Conservation (phyloP, 1,140 invertebrate species). For the Arion vulgaris region DNA sequence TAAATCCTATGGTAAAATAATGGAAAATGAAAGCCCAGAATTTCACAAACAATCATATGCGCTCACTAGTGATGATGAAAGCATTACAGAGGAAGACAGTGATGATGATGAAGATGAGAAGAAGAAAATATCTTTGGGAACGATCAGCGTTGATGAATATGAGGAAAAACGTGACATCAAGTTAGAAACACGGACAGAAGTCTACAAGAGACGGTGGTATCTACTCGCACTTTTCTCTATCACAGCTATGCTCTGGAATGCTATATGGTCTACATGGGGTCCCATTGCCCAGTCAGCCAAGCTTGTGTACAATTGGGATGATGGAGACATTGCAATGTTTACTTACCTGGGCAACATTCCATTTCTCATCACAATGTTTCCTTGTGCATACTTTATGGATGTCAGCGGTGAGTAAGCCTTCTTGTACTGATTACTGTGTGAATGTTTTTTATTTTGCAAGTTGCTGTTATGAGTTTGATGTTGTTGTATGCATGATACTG, state of each 20-base stretch:
- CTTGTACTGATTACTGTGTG: neutral
- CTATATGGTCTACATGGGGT: constrained; percentile 75
- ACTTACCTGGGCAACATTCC: constrained; percentile 75
- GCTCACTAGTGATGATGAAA: neutral
- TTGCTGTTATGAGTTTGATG: too few relatives aligned
- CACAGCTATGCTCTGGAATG: constrained; percentile 45
- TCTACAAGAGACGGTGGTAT: constrained; percentile 55
- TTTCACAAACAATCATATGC: too few relatives aligned
- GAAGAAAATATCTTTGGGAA: neutral
- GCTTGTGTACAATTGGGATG: constrained; percentile 72
- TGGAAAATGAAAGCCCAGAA: neutral
- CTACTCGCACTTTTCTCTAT: constrained; percentile 51
- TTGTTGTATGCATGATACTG: too few relatives aligned
- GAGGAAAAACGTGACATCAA: neutral
- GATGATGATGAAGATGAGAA: neutral
- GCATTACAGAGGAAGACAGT: neutral
- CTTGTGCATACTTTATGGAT: constrained; percentile 72
- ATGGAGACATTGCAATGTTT: constrained; percentile 72
- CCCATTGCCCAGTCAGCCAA: constrained; percentile 73
- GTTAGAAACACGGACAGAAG: constrained; percentile 8
- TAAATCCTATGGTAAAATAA: neutral
- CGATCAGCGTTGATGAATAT: neutral
- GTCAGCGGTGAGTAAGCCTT: constrained; percentile 48
- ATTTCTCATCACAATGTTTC: constrained; percentile 72
- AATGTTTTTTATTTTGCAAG: too few relatives aligned